These are phyloP conservation scores for Zalophus californianus DNA, from an alignment of 2,797 vertebrate species.

Conservation along the genomic window DNA sequence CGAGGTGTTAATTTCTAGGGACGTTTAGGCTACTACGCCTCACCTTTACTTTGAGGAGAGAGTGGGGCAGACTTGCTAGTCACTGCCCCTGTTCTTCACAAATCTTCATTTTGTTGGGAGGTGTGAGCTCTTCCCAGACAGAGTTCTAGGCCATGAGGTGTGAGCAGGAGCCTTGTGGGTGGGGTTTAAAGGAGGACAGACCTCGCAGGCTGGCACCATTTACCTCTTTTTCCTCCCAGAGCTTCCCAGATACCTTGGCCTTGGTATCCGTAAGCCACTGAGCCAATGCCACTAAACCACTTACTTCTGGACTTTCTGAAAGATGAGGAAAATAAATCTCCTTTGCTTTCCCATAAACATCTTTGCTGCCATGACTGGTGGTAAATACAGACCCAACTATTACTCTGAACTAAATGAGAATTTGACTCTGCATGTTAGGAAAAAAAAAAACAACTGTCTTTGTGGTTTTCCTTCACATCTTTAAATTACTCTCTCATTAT, in stretches of 20 bases:
- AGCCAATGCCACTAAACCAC: background rate
- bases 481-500: background rate
- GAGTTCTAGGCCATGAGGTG: background rate
- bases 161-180: background rate
- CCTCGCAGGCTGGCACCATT: rapidly evolving
- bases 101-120: background rate
- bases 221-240: background rate
- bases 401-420: background rate
- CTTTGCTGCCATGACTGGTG: background rate
- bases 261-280: background rate
- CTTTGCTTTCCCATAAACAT: background rate
- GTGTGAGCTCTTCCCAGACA: background rate
- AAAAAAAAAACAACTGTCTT: background rate
- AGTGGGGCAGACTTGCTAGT: background rate
- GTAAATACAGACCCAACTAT: background rate
- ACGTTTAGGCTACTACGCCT: background rate
- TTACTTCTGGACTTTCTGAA: background rate
- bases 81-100: background rate
- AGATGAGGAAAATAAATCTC: background rate
- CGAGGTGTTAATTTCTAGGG: background rate
- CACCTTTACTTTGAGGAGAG: background rate
- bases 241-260: background rate
- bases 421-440: background rate
- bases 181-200: background rate
- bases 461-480: background rate